A percentile compares a stretch with the other conserved stretches of the same genome.
Conservation (phyloP, 2,888 invertebrate genomes). For the Apamea sordens region DNA sequence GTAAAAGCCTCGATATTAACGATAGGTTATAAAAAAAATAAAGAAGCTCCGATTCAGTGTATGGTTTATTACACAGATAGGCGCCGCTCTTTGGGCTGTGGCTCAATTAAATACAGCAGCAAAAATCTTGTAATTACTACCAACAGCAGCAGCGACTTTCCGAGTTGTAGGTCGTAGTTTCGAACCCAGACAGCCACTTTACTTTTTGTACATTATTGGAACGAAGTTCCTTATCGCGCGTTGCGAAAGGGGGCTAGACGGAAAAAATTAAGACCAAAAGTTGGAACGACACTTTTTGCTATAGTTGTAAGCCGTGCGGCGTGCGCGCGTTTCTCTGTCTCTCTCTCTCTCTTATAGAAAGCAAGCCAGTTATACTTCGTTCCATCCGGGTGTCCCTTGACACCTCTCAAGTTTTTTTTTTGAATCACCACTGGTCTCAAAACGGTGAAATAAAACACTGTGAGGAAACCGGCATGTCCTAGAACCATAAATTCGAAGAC, state of each 20-base stretch:
- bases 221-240: no score
- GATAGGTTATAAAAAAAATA: constrained; percentile 87
- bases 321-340: no score
- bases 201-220: not conserved
- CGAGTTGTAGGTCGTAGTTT: not conserved
- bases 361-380: no score
- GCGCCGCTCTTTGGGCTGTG: constrained; percentile 77
- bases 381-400: no score
- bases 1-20: constrained; percentile 88
- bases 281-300: no score
- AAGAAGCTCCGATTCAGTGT: constrained; percentile 82
- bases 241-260: no score
- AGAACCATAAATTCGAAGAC: not conserved
- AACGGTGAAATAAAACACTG: not conserved
- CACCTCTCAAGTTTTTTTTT: no score
- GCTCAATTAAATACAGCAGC: constrained; percentile 36
- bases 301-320: no score
- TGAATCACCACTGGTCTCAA: not conserved
- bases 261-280: no score
- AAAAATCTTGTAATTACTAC: not conserved
- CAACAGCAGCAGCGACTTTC: not conserved
- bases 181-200: not conserved
- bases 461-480: not conserved
- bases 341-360: no score
- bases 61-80: constrained; percentile 84